Conservation (phyloP, 2,797 vertebrate species). For the Phrynocephalus guinanensis region DNA sequence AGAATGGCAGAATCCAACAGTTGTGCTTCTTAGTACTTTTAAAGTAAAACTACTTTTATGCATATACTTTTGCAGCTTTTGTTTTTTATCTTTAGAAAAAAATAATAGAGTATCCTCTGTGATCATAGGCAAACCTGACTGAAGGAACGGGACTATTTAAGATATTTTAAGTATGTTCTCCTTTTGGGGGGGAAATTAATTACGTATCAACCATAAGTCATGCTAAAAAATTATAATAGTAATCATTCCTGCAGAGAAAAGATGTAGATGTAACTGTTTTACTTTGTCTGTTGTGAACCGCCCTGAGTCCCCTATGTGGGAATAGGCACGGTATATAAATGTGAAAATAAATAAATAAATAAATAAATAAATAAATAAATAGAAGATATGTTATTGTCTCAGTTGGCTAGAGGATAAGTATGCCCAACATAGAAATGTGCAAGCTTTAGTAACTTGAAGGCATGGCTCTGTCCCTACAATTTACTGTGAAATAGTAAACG, state of each 20-base stretch:
- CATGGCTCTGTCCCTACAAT: not conserved
- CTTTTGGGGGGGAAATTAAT: slow-evolving; percentile 33
- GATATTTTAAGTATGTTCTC: not conserved
- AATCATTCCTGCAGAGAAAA: slow-evolving; percentile 22
- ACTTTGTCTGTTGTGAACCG: too few species aligned
- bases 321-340: too few species aligned
- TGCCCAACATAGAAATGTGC: not conserved
- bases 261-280: not conserved
- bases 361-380: too few species aligned
- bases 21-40: slow-evolving; percentile 3
- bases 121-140: not conserved
- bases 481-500: not conserved
- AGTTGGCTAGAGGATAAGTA: slow-evolving; percentile 33
- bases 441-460: not conserved
- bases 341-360: too few species aligned
- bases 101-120: not conserved
- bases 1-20: slow-evolving; percentile 33
- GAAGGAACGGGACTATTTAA: slow-evolving; percentile 18
- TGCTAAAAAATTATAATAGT: slow-evolving; percentile 19
- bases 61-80: not conserved
- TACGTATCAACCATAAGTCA: slow-evolving; percentile 41
- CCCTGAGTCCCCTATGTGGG: too few species aligned
- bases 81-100: too few species aligned
- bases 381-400: slow-evolving; percentile 13
- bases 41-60: not conserved